Evolutionary conservation across 2,113 vertebrate genomes (phyloP).

Genomic region (Menura novaehollandiae): DNA sequence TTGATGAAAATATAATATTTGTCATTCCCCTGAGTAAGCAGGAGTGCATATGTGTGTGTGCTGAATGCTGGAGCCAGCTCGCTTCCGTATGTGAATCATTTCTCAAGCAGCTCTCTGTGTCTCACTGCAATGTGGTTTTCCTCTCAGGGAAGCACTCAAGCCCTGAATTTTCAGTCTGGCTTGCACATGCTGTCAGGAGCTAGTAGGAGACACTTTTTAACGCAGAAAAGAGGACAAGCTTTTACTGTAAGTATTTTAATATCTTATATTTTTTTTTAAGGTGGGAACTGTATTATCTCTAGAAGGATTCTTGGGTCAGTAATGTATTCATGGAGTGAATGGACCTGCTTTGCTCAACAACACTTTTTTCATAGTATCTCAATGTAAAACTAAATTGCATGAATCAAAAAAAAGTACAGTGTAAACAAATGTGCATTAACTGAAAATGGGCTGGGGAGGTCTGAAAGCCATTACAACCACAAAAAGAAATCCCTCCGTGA

Average conservation of each 20-base stretch:
- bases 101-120: conserved; percentile 60
- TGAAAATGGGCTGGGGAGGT: background rate
- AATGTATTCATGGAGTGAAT: background rate
- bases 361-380: background rate
- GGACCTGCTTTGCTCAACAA: background rate
- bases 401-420: background rate
- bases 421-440: background rate
- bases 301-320: background rate
- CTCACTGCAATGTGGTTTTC: conserved; percentile 75
- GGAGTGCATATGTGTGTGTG: background rate
- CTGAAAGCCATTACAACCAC: background rate
- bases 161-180: conserved; percentile 63
- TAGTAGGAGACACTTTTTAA: conserved; percentile 49
- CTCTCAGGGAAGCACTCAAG: conserved; percentile 61
- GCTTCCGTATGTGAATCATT: conserved; percentile 75
- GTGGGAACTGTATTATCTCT: background rate
- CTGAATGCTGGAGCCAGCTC: conserved; percentile 60
- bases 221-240: background rate
- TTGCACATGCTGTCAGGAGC: conserved; percentile 65
- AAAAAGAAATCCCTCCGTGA: background rate
- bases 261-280: background rate
- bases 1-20: conserved; percentile 57
- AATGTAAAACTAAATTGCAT: background rate
- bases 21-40: conserved; percentile 40
- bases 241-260: conserved; percentile 66